Conservation (phyloP, 2,888 invertebrate species). For the Hypsopygia costalis region DNA sequence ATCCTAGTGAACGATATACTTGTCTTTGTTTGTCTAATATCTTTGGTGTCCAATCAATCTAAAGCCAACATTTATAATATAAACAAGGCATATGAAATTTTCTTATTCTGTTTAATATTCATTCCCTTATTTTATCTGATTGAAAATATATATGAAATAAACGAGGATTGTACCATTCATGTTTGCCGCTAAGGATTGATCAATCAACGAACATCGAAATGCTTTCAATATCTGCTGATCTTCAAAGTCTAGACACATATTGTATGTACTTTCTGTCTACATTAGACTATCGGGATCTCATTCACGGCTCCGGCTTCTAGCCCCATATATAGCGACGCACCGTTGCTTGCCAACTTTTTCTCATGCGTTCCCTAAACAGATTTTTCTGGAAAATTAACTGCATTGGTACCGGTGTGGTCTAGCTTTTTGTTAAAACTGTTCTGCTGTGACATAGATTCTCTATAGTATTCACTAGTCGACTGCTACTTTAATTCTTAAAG, state of each 20-base stretch:
- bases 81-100: no score
- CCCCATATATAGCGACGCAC: conserved; percentile 8
- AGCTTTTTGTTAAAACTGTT: conserved; percentile 11
- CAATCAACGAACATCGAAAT: background rate
- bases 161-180: background rate
- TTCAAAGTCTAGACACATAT: background rate
- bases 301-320: background rate
- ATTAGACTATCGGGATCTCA: background rate
- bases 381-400: conserved; percentile 37
- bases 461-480: background rate
- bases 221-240: background rate
- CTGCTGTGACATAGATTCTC: background rate
- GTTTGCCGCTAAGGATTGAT: background rate
- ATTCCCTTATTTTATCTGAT: no score
- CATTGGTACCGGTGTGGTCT: conserved; percentile 17
- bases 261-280: background rate
- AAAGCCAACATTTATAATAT: no score
- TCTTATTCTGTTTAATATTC: no score
- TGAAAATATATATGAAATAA: no score
- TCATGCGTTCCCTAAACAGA: conserved; percentile 29
- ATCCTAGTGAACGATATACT: no score
- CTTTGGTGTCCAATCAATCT: no score
- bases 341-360: conserved; percentile 23
- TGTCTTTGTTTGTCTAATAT: no score
- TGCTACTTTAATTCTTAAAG: no score